phyloP scores from a whole-genome alignment of 2,797 vertebrate genomes.

The Atherinosoma microstoma region DNA sequence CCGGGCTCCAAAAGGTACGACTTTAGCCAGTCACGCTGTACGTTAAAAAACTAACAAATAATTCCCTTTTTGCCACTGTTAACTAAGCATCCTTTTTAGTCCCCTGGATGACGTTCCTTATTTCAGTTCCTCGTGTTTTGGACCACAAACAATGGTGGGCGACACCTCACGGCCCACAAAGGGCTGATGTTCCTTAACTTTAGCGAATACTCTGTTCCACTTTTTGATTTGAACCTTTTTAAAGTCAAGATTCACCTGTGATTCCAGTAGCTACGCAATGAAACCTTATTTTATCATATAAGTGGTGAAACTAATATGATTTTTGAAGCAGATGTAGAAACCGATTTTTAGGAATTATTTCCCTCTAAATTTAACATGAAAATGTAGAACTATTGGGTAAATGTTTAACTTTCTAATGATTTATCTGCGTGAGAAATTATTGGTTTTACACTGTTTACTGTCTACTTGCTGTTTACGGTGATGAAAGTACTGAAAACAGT shows the following conservation, averaged over 20 bases:
- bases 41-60: no score
- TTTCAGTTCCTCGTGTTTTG: background rate
- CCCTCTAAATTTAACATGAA: background rate
- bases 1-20: conserved; percentile 81
- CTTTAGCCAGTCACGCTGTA: background rate
- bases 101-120: background rate
- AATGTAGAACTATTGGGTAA: background rate
- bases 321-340: background rate
- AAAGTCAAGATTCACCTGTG: background rate
- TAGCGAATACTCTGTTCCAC: no score
- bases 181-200: background rate
- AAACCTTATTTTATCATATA: background rate
- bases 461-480: background rate
- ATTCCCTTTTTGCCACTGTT: no score
- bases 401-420: background rate
- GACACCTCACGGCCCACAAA: background rate
- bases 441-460: background rate
- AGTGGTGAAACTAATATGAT: no score
- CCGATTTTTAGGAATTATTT: no score
- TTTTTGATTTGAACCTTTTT: no score
- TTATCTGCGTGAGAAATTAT: background rate
- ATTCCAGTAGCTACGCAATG: background rate
- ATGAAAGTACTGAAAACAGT: background rate
- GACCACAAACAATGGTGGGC: background rate
- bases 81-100: background rate